Evolutionary conservation across 2,113 vertebrate genomes (phyloP).

Genomic region (Apus apus): DNA sequence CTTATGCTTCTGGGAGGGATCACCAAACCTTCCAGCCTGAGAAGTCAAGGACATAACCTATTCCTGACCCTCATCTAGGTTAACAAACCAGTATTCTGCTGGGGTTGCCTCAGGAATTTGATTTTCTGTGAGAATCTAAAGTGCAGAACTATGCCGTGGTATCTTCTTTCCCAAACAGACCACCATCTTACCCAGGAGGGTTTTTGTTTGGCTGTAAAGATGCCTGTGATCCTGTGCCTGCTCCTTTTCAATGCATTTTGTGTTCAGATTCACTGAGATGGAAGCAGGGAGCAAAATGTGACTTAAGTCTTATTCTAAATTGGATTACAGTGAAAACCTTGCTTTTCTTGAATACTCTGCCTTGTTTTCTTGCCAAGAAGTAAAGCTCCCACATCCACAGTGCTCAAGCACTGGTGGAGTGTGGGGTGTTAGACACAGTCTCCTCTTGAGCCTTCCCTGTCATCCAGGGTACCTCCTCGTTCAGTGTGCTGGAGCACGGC

Average conservation of each 20-base stretch:
- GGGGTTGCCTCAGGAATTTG: neutral
- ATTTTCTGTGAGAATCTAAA: neutral
- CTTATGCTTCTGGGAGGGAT: too few relatives aligned
- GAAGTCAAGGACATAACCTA: too few relatives aligned
- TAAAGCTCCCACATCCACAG: neutral
- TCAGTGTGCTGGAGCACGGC: neutral
- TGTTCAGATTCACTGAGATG: neutral
- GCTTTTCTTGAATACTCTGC: neutral
- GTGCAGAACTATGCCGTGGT: neutral
- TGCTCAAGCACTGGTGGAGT: neutral
- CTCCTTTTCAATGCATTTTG: neutral
- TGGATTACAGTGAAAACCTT: neutral
- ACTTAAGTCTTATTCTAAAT: neutral
- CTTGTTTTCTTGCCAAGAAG: neutral
- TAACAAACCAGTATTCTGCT: neutral
- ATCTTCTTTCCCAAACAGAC: neutral
- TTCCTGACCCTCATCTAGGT: too few relatives aligned
- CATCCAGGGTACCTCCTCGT: neutral
- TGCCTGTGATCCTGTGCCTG: neutral
- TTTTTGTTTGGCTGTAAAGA: neutral
- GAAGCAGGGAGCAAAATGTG: neutral
- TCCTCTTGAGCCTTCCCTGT: neutral
- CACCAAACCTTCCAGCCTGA: too few relatives aligned
- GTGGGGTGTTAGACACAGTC: accelerated
- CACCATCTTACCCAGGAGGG: accelerated